Conservation (phyloP, 2,888 invertebrate genomes). For the Taphrorychus bicolor region DNA sequence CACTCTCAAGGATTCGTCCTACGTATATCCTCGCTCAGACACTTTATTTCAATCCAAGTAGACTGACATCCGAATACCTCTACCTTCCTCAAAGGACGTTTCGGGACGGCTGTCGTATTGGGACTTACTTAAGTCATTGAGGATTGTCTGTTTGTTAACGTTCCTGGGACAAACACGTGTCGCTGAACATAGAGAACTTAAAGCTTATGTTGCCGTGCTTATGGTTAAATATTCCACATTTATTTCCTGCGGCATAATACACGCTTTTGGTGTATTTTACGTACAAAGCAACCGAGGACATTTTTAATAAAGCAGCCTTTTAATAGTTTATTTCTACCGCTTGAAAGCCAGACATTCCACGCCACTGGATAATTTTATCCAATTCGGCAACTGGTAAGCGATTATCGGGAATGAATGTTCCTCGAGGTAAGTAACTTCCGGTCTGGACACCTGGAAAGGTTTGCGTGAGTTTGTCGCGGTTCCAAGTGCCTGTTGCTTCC, state of each 20-base stretch:
- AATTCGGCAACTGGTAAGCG: slow-evolving; percentile 17
- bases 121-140: not conserved
- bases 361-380: slow-evolving; percentile 3
- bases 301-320: not conserved
- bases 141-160: not conserved
- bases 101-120: not conserved
- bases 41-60: not conserved
- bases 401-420: slow-evolving; percentile 24
- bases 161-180: not conserved
- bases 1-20: not conserved
- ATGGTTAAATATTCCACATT: too few species aligned
- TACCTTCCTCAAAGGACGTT: not conserved
- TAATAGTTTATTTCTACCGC: not conserved
- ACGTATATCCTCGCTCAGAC: not conserved
- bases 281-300: not conserved
- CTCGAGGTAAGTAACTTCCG: slow-evolving; percentile 25
- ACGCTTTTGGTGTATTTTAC: too few species aligned
- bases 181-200: too few species aligned
- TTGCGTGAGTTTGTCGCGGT: slow-evolving; percentile 30
- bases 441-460: slow-evolving; percentile 32
- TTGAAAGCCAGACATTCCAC: not conserved
- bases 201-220: too few species aligned
- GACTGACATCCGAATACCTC: not conserved
- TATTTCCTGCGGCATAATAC: too few species aligned
- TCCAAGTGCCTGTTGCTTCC: slow-evolving; percentile 30